Evolutionary conservation across 2,888 invertebrate species (phyloP), one percentile per base, ranked within the genome.

Genomic region (Acholoe squamosa): DNA sequence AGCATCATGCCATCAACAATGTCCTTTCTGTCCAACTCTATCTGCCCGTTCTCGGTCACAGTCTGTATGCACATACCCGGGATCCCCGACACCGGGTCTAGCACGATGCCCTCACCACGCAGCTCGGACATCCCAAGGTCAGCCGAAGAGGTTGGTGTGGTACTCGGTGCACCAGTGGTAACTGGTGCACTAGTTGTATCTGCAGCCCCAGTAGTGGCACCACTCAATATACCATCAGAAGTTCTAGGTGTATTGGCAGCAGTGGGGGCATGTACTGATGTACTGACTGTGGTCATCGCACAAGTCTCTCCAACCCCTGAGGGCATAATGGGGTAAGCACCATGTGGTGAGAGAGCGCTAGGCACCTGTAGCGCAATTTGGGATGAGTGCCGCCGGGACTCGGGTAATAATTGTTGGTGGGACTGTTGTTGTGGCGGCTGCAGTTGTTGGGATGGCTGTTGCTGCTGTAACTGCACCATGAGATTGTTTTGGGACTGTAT

Each of bases 1-100:
- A 76, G 28, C 89, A 89, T 67, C 28, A 61, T 61, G 22, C 56
- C 67, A 7, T 89, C 89, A 1, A 67, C 33, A 34, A 84, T 84
- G 28, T 34, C 84, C 43, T 43, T 84, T n/a, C 84, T 31, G 16
- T 84, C 84, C 19, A 84, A 43, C 43, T 84, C 84, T 19, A 84
- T 51, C 28, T 84, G 84, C 10, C 84, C 84, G 5, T 7, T 16
- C 14, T 71, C 71, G 1, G 71, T 25, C 14, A 71, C 71, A 14
- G 71, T 71, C 28, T 71, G 71, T 3, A 71, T 5, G 16, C 31
- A 71, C 71, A 71, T 71, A 3, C 71, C 71, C 0, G 71, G 71
- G 28, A 71, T 71, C 3, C 14, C 43, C 10, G 43, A 34, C 3
- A 84, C 25, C 28, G 5, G 7, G 0, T 71, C 71, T 14, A 28